Evolutionary conservation across 2,797 vertebrate genomes (phyloP).

Genomic region (Pantherophis vulpinus): DNA sequence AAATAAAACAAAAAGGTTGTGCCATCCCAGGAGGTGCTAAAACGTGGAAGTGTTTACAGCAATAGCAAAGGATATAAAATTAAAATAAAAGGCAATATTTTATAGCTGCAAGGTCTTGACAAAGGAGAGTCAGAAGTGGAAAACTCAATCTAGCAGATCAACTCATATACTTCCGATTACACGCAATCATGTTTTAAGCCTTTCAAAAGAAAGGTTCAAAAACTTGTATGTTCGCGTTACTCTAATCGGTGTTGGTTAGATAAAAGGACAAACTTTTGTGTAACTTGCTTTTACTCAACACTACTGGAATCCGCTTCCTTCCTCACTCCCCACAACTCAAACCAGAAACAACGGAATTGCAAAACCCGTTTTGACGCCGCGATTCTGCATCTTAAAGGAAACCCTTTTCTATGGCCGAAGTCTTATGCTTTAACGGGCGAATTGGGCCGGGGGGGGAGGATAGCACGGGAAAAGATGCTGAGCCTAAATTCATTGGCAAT

Average conservation of each 20-base stretch:
- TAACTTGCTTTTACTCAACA: background rate
- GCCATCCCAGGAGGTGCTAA: background rate
- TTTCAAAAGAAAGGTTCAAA: background rate
- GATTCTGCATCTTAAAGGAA: background rate
- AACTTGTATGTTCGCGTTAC: background rate
- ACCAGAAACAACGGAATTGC: background rate
- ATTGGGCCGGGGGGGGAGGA: fast-evolving
- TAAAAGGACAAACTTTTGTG: background rate
- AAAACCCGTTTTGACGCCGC: background rate
- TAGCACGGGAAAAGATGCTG: too few relatives aligned
- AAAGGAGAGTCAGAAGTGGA: background rate
- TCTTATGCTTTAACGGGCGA: background rate
- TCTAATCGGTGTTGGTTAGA: background rate
- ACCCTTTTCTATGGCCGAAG: too few relatives aligned
- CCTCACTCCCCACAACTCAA: background rate
- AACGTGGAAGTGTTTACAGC: background rate
- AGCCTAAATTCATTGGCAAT: background rate
- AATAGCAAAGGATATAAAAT: background rate
- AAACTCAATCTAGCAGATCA: background rate
- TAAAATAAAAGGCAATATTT: background rate
- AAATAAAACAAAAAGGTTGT: background rate
- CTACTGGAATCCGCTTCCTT: background rate
- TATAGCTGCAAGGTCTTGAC: background rate
- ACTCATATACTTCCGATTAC: background rate
- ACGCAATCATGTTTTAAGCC: background rate